Evolutionary conservation across 2,113 vertebrate species (phyloP), one percentile per base, ranked within the genome.

Genomic region (Gavialis gangeticus): DNA sequence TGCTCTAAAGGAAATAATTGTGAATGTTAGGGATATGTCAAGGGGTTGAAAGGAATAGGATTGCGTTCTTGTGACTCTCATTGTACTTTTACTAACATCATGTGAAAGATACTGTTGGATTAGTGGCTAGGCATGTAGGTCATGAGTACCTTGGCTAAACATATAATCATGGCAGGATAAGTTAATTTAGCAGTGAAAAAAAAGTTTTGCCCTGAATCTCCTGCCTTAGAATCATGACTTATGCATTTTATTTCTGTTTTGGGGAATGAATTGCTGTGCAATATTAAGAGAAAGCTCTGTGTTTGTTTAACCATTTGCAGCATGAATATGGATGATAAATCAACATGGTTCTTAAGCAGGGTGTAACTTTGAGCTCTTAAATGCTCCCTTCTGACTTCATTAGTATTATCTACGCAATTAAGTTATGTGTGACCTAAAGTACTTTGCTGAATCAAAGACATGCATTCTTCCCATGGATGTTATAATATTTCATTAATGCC

Each of bases 261-360:
- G 62, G 14, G 19, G 5, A 77, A 16, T 57, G 11, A 71, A 22
- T 88, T 86, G 4, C 1, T 16, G 16, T 55, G 14, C 75, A 17
- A 5, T 55, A 1, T 0, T 10, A 0, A 2, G 37, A 18, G 0
- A 0, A 69, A 5, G 69, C 60, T 88, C 17, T 6, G 34, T 24
- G 46, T 22, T 37, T 60, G 13, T 84, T 59, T 55, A 54, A 21
- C 16, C 12, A 0, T 83, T 62, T 88, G 10, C 66, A 81, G 46
- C 67, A 71, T 73, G 69, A 64, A 34, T 24, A 54, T 64, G 19
- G 34, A 19, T 6, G 19, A 4, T 62, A 30, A 4, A 64, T 88
- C 58, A 21, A 12, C 25, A 56, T 80, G 27, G 56, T 85, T 1
- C 37, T 67, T 64, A 59, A 75, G 69, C 10, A 28, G 3, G 30